Evolutionary conservation across 2,888 invertebrate genomes (phyloP).

Genomic region (Allygus modestus): DNA sequence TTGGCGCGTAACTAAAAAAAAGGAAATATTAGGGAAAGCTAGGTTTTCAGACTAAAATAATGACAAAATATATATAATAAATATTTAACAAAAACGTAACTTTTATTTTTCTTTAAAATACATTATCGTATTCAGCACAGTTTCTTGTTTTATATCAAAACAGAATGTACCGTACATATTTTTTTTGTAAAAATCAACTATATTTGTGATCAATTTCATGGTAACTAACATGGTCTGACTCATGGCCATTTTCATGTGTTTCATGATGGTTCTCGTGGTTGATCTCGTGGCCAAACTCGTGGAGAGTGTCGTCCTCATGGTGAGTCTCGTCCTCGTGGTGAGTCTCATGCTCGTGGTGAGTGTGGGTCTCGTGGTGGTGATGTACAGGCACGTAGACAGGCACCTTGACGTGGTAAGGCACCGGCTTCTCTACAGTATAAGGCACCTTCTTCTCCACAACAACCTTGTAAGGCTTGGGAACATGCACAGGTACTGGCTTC

Average conservation of each 20-base stretch:
- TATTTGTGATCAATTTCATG: too few species aligned
- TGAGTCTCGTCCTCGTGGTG: background rate
- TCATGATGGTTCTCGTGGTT: background rate
- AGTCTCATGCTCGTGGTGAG: background rate
- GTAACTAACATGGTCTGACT: too few species aligned
- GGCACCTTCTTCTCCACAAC: slow-evolving; percentile 51
- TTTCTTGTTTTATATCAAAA: too few species aligned
- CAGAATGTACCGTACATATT: too few species aligned
- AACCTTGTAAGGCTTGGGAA: slow-evolving; percentile 45
- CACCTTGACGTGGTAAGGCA: slow-evolving; percentile 44
- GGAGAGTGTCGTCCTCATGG: background rate
- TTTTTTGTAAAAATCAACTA: too few species aligned
- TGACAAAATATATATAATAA: too few species aligned
- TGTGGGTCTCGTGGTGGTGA: background rate
- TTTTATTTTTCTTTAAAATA: background rate
- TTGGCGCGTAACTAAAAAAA: too few species aligned
- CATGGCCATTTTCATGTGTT: background rate
- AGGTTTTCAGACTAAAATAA: too few species aligned
- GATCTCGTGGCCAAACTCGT: background rate
- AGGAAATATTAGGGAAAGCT: too few species aligned
- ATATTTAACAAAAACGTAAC: background rate
- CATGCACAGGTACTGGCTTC: slow-evolving; percentile 35
- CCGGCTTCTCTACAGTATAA: slow-evolving; percentile 43
- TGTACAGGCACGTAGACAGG: slow-evolving; percentile 43
- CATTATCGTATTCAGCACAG: too few species aligned